Conservation (phyloP, 2,797 vertebrate genomes). For the Oceanodroma leucorhoa region DNA sequence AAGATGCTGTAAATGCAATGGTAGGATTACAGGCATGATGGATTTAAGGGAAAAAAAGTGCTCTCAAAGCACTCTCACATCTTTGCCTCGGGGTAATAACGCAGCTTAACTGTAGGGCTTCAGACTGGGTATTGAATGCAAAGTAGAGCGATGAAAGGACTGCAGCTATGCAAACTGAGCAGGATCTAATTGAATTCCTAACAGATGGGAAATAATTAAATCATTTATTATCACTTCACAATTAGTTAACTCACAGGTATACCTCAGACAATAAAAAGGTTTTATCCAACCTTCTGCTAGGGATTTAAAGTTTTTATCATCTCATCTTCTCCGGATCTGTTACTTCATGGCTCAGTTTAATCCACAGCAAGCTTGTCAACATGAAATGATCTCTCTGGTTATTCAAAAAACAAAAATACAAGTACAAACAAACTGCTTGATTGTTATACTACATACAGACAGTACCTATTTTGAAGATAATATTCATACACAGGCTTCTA, state of each 20-base stretch:
- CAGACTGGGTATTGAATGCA: background rate
- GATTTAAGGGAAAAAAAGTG: background rate
- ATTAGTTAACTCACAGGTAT: slow-evolving; percentile 67
- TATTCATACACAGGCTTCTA: background rate
- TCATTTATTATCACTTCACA: slow-evolving; percentile 67
- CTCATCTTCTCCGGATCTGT: slow-evolving; percentile 24
- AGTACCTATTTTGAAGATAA: background rate
- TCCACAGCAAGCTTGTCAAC: slow-evolving; percentile 44
- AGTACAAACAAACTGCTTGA: background rate
- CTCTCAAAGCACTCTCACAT: background rate
- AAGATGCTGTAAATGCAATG: background rate
- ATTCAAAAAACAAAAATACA: background rate
- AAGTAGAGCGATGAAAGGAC: background rate
- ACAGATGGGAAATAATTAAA: slow-evolving; percentile 70
- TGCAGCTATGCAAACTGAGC: slow-evolving; percentile 38
- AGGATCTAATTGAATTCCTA: slow-evolving; percentile 65
- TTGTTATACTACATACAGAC: background rate
- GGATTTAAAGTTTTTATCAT: slow-evolving; percentile 61
- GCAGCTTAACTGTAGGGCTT: background rate
- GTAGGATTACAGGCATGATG: background rate
- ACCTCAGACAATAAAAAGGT: slow-evolving; percentile 53
- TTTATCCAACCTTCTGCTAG: slow-evolving; percentile 57
- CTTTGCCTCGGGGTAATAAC: background rate
- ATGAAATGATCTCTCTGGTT: background rate
- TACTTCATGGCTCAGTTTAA: slow-evolving; percentile 55